phyloP scores from a whole-genome alignment of 2,888 invertebrate genomes.

The Stenodera caucasica region DNA sequence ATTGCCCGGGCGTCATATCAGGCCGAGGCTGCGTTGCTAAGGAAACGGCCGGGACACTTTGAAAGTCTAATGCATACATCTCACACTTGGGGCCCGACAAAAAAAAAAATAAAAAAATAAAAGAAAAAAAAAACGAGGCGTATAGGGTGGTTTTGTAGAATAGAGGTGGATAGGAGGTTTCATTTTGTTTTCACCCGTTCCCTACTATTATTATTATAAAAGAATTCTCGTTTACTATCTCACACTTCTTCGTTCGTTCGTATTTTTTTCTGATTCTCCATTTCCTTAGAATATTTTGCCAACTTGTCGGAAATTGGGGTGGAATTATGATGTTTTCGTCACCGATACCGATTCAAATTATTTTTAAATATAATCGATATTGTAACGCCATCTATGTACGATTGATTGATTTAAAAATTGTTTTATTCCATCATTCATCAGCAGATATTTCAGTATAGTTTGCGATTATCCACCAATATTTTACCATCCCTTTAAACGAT shows the following conservation, averaged over 20 bases:
- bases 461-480: too few relatives aligned
- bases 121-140: too few relatives aligned
- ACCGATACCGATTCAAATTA: not conserved
- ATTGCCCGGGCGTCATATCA: constrained; percentile 68
- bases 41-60: constrained; percentile 67
- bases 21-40: constrained; percentile 67
- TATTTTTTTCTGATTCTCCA: too few relatives aligned
- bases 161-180: constrained; percentile 49
- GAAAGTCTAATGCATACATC: constrained; percentile 59
- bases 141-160: constrained; percentile 45
- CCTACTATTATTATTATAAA: constrained; percentile 50
- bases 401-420: constrained; percentile 17
- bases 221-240: constrained; percentile 38
- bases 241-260: constrained; percentile 14
- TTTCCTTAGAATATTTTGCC: not conserved
- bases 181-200: constrained; percentile 56
- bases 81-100: constrained; percentile 55
- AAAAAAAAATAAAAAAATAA: too few relatives aligned
- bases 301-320: not conserved
- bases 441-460: too few relatives aligned
- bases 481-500: too few relatives aligned
- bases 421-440: too few relatives aligned
- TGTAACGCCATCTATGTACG: constrained; percentile 25
- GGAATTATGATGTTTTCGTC: constrained; percentile 4
- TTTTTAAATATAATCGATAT: not conserved